phyloP scores from a whole-genome alignment of 2,113 vertebrate species.

The Toxostoma redivivum region DNA sequence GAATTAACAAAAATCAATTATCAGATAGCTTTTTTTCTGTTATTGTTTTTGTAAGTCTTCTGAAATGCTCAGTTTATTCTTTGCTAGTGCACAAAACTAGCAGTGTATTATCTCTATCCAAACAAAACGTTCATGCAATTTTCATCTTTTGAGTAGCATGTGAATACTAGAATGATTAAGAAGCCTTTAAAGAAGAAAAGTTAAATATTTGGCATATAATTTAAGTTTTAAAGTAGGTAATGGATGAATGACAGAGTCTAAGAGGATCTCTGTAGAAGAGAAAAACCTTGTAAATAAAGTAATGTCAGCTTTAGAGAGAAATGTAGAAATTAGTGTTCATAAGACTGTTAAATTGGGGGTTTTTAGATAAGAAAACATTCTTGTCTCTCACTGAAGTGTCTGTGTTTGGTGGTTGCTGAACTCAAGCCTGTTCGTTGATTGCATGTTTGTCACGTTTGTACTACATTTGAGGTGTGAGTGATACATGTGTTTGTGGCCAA shows the following conservation, averaged over 20 bases:
- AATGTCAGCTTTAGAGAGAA: background rate
- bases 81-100: background rate
- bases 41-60: background rate
- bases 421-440: background rate
- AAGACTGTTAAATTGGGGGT: fast-evolving
- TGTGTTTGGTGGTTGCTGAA: background rate
- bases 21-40: background rate
- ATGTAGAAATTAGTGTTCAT: background rate
- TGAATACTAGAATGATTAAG: background rate
- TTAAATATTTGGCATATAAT: background rate
- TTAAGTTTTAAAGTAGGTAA: background rate
- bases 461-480: background rate
- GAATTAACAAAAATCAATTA: background rate
- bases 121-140: background rate
- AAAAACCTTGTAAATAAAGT: background rate
- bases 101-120: background rate
- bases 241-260: background rate
- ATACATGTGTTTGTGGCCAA: background rate
- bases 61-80: background rate
- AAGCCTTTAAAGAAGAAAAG: background rate
- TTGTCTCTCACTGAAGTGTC: background rate
- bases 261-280: background rate
- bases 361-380: background rate
- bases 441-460: background rate
- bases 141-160: background rate